Percentiles rank a stretch among this genome's conserved stretches.
Conservation (phyloP, 2,888 invertebrate species). For the Coenonympha glycerion region DNA sequence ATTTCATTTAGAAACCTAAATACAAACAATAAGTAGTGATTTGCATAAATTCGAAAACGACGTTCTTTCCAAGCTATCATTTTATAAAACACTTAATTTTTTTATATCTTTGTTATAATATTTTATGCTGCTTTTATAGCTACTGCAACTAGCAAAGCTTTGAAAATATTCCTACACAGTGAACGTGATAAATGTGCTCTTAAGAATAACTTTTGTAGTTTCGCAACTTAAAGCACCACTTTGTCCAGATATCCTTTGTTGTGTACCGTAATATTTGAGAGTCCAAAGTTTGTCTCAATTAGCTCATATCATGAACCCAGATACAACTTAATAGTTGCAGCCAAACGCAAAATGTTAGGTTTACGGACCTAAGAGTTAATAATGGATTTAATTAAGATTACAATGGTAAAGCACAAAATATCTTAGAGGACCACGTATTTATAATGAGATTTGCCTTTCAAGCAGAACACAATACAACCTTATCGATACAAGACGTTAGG, state of each 20-base stretch:
- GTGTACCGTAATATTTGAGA: constrained; percentile 22
- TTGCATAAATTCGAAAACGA: no score
- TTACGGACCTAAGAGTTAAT: neutral
- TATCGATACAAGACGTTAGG: constrained; percentile 50
- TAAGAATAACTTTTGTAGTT: constrained; percentile 52
- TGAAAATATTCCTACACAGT: constrained; percentile 58
- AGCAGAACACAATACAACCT: constrained; percentile 22
- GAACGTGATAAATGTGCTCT: constrained; percentile 59
- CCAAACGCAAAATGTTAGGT: neutral
- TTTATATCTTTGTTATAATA: no score
- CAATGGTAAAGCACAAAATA: neutral
- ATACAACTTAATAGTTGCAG: constrained; percentile 10
- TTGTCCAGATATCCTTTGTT: constrained; percentile 36
- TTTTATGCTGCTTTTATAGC: no score
- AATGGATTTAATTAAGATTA: neutral
- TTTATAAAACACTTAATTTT: no score
- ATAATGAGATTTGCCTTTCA: constrained; percentile 4
- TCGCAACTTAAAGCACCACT: constrained; percentile 44
- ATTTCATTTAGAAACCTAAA: no score
- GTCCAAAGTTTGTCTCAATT: constrained; percentile 23
- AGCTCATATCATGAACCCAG: constrained; percentile 16
- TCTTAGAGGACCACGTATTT: neutral
- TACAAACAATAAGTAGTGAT: no score
- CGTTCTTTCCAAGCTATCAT: no score
- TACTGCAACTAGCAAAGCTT: constrained; percentile 60